Conservation (phyloP, 2,888 invertebrate genomes). For the Xylophagus ater region DNA sequence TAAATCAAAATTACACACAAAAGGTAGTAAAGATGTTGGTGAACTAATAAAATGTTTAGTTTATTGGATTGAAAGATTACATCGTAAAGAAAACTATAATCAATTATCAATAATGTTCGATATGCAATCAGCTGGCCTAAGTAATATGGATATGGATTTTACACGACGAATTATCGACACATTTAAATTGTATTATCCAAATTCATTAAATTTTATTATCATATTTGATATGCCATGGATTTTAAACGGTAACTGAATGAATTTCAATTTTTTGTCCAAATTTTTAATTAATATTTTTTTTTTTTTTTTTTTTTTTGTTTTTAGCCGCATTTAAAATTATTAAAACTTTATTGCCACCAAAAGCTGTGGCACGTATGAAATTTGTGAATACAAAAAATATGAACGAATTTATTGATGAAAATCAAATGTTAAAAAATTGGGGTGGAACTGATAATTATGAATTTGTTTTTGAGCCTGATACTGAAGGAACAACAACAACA, state of each 20-base stretch:
- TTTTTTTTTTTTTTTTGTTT: conserved; percentile 22
- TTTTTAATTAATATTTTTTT: background rate
- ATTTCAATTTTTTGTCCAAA: background rate
- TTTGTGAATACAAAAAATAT: conserved; percentile 66
- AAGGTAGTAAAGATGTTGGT: conserved; percentile 62
- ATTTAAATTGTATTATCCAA: conserved; percentile 82
- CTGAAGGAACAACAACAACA: conserved; percentile 17
- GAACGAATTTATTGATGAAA: conserved; percentile 59
- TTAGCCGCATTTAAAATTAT: conserved; percentile 84
- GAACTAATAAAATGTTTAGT: conserved; percentile 70
- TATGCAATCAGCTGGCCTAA: conserved; percentile 75
- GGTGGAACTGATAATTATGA: conserved; percentile 66
- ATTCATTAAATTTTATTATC: conserved; percentile 75
- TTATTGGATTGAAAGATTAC: conserved; percentile 52
- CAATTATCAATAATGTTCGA: conserved; percentile 81
- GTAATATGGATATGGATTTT: conserved; percentile 86
- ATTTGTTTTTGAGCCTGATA: conserved; percentile 60
- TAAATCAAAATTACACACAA: conserved; percentile 67
- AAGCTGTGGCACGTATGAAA: conserved; percentile 80
- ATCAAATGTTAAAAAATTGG: conserved; percentile 67
- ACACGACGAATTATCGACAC: conserved; percentile 76
- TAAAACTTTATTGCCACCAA: conserved; percentile 74
- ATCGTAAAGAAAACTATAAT: conserved; percentile 58
- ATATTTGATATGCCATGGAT: conserved; percentile 94
- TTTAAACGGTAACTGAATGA: conserved; percentile 44